Percentiles rank a stretch among this genome's conserved stretches.
These are phyloP conservation scores for Gallinago jamesoni DNA, from an alignment of 2,113 vertebrate genomes.

Conservation along the genomic window DNA sequence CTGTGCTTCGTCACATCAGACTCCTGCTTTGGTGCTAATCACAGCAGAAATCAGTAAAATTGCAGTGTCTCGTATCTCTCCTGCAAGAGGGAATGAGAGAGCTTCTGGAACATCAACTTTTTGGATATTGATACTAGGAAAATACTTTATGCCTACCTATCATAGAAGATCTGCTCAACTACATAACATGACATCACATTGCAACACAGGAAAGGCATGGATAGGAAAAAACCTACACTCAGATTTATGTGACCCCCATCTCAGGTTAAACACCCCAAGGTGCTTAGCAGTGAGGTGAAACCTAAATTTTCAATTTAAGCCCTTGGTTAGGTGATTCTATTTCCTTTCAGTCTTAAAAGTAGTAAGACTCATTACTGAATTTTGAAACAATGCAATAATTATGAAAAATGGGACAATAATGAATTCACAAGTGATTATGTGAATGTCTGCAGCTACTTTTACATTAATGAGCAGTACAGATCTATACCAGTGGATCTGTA, in stretches of 20 bases:
- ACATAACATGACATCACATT: rapidly evolving
- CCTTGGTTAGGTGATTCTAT: not conserved
- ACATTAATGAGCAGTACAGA: not conserved
- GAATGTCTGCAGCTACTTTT: not conserved
- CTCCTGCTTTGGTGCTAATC: not conserved
- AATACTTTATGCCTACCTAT: rapidly evolving
- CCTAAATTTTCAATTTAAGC: not conserved
- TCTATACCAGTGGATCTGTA: not conserved
- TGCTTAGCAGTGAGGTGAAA: not conserved
- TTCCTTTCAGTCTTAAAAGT: not conserved
- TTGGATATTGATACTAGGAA: not conserved
- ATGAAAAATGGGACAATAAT: not conserved
- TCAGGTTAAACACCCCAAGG: not conserved
- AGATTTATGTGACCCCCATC: not conserved
- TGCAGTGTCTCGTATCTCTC: not conserved
- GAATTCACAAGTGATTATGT: not conserved
- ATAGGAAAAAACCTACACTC: not conserved
- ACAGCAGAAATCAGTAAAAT: not conserved
- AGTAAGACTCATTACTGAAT: not conserved
- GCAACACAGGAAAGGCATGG: not conserved
- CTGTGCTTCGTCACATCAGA: not conserved
- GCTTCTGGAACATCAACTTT: not conserved
- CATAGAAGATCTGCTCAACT: not conserved
- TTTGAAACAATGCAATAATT: not conserved
- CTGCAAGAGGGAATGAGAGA: not conserved